phyloP scores from a whole-genome alignment of 2,888 invertebrate genomes.

The Orchesella flavescens region DNA sequence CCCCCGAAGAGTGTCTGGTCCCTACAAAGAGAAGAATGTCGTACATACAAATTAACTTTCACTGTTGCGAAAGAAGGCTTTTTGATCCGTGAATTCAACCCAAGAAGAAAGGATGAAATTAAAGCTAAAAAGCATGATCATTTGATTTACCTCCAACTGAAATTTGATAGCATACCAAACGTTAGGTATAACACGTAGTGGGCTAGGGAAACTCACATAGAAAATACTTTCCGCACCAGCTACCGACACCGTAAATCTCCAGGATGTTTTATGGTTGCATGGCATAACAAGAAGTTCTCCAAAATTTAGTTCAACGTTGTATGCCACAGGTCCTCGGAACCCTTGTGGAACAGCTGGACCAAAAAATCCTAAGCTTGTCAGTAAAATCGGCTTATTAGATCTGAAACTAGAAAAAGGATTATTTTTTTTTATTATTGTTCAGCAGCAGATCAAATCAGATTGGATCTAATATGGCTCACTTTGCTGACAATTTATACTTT shows the following conservation, averaged over 20 bases:
- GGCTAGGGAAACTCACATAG: conserved; percentile 34
- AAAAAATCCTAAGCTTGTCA: conserved; percentile 61
- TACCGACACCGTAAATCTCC: conserved; percentile 9
- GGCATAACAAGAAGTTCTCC: conserved; percentile 19
- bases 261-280: neutral
- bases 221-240: conserved; percentile 48
- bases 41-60: too few species aligned
- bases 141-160: conserved; percentile 51
- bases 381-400: conserved; percentile 48
- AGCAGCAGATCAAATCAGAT: too few species aligned
- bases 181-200: conserved; percentile 37
- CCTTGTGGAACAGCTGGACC: conserved; percentile 43
- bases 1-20: conserved; percentile 31
- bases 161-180: conserved; percentile 57
- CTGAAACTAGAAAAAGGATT: conserved; percentile 50
- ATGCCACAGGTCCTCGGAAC: conserved; percentile 30
- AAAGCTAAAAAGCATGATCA: neutral
- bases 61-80: too few species aligned
- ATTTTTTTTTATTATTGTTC: neutral
- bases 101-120: too few species aligned
- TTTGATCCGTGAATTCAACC: neutral
- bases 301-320: conserved; percentile 40
- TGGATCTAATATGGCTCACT: too few species aligned
- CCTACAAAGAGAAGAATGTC: conserved; percentile 6
- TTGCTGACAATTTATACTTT: too few species aligned